Evolutionary conservation across 1,140 invertebrate species (phyloP).

Genomic region (Heliconius himera): DNA sequence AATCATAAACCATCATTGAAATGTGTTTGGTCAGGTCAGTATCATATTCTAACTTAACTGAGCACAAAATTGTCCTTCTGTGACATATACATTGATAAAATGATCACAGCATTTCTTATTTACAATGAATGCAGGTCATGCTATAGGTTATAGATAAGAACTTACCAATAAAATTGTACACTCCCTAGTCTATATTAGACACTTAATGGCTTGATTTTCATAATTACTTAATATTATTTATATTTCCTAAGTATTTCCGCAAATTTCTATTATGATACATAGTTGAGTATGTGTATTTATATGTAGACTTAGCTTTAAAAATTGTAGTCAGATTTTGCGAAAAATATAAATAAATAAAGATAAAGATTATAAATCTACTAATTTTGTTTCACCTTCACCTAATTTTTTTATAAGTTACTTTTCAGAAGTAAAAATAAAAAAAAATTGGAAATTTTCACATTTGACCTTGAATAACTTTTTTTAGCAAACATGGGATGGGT

Average conservation of each 20-base stretch:
- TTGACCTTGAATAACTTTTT: too few relatives aligned
- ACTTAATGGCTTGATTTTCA: neutral
- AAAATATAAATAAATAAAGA: too few relatives aligned
- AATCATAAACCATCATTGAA: neutral
- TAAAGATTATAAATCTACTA: too few relatives aligned
- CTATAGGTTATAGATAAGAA: constrained; percentile 41
- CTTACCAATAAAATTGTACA: constrained; percentile 13
- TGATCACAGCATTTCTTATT: constrained; percentile 34
- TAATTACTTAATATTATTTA: neutral
- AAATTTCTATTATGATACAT: too few relatives aligned
- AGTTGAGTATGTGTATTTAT: too few relatives aligned
- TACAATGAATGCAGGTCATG: constrained; percentile 38
- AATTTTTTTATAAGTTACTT: too few relatives aligned
- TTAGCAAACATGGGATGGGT: too few relatives aligned
- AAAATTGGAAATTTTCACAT: too few relatives aligned
- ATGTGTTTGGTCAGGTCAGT: constrained; percentile 9
- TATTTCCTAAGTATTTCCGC: neutral
- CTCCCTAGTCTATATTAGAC: neutral
- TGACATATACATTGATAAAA: constrained; percentile 28
- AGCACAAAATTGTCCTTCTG: constrained; percentile 1
- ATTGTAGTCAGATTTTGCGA: too few relatives aligned
- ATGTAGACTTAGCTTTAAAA: too few relatives aligned
- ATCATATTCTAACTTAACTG: neutral
- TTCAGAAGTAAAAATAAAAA: too few relatives aligned
- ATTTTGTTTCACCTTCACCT: too few relatives aligned